phyloP scores from a whole-genome alignment of 1,140 invertebrate species.

The Plodia interpunctella region DNA sequence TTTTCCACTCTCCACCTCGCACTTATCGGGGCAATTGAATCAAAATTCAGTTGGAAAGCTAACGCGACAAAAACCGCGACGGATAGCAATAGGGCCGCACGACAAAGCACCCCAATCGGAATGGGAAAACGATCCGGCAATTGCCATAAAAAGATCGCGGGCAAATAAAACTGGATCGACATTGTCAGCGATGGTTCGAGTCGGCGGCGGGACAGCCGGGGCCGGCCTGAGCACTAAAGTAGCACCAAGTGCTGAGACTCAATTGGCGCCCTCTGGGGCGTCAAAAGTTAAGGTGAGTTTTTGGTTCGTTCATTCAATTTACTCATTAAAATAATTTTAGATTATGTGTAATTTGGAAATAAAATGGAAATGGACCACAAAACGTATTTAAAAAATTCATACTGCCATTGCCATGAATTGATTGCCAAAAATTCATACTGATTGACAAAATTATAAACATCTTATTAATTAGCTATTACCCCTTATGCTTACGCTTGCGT shows the following conservation, averaged over 20 bases:
- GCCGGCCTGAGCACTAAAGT: not conserved
- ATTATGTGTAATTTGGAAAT: too few species aligned
- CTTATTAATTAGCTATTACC: too few species aligned
- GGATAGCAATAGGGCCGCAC: constrained; percentile 21
- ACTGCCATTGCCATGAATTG: too few species aligned
- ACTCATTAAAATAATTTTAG: too few species aligned
- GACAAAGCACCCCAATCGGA: constrained; percentile 44
- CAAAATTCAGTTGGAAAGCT: constrained; percentile 29
- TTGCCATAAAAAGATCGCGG: constrained; percentile 69
- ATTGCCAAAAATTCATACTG: too few species aligned
- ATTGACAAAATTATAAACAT: too few species aligned
- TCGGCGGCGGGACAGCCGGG: constrained; percentile 20
- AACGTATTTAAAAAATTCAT: too few species aligned
- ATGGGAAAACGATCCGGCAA: constrained; percentile 61
- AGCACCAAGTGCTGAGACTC: not conserved
- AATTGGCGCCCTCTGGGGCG: too few species aligned
- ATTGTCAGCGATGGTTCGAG: constrained; percentile 65
- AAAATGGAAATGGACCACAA: too few species aligned
- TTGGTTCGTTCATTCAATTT: too few species aligned
- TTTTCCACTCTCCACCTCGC: not conserved
- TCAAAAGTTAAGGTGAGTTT: too few species aligned
- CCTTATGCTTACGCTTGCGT: too few species aligned
- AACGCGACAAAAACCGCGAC: constrained; percentile 24
- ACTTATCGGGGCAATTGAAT: constrained; percentile 10
- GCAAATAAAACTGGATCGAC: constrained; percentile 64